phyloP scores from a whole-genome alignment of 2,113 vertebrate species.

The Sceloporus undulatus region DNA sequence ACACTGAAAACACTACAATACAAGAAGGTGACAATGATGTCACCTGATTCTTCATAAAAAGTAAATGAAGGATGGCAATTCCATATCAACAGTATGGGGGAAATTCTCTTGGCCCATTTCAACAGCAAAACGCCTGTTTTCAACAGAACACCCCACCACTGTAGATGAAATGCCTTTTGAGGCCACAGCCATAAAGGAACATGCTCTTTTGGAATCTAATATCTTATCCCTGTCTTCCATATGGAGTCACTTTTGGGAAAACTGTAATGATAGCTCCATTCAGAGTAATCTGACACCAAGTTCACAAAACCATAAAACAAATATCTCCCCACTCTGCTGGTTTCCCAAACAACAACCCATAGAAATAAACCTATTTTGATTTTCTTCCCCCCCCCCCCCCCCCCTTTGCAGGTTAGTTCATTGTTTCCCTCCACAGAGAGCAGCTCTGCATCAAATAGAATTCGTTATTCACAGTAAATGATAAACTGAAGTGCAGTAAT shows the following conservation, averaged over 20 bases:
- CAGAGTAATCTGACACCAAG: not conserved
- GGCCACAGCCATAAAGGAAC: not conserved
- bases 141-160: too few species aligned
- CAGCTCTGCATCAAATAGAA: too few species aligned
- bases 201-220: too few species aligned
- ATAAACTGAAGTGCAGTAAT: too few species aligned
- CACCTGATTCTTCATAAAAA: not conserved
- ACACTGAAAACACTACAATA: not conserved
- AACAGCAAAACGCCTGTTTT: not conserved
- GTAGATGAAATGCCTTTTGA: not conserved
- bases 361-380: not conserved
- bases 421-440: constrained; percentile 15
- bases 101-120: not conserved
- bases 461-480: too few species aligned
- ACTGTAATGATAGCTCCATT: not conserved
- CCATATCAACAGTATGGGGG: not conserved
- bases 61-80: not conserved
- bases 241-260: not conserved
- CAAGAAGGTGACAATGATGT: not conserved
- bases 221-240: not conserved
- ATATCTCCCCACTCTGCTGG: not conserved
- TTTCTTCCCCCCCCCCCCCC: not conserved
- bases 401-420: constrained; percentile 55
- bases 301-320: not conserved
- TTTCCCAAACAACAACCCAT: not conserved